Base-by-base conservation (phyloP, 2,113 vertebrate genomes). In the Oncorhynchus nerka region DNA sequence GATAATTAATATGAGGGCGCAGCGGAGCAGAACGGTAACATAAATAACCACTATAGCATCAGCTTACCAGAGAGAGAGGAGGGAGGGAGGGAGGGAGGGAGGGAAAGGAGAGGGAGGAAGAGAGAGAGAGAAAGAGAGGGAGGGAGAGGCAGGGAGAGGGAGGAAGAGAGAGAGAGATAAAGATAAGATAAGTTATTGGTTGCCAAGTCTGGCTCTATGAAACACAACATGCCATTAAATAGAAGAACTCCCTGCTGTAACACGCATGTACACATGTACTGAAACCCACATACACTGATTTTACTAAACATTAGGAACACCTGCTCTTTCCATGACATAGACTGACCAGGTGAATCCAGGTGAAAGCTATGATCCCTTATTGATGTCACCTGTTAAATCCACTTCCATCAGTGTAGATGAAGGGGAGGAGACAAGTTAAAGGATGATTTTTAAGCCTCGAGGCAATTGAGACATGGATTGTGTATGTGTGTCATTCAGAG, bases 21-120 rank as follows among this genome's bases (percentile, higher is more conserved):
- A 84, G 77, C 73, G 81, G 86, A 78, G 87, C 86, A 75, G 73
- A 87, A 87, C 82, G 79, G 75, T 71, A 80, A 86, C 82, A 89
- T 89, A 89, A 87, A 89, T 91, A 90, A 87, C 77, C 57, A 84
- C 82, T 57, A 78, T 71, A 74, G 83, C 86, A 88, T 90, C 76
- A 91, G 83, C 83, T 84, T 70, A 76, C 71, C 45, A 75, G 74
- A 22, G 49, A 55, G 62, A 34, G 20, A 62, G 24, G 39, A 15
- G 5, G 61, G 61, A 62, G 61, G 26, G 74, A 74, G 55, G 39
- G 26, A 15, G 5, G n/a, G 66, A 1, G 16, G n/a, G 66, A n/a
- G 2, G n/a, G n/a, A n/a, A 62, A 15, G 5, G 61, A 0, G 61
- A 62, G 61, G 26, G 74, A 74, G 55, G 39, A n/a, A 68, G 72